A percentile compares a stretch with the other conserved stretches of the same genome.
Conservation (phyloP, 2,797 vertebrate species). For the Oreochromis grahami region DNA sequence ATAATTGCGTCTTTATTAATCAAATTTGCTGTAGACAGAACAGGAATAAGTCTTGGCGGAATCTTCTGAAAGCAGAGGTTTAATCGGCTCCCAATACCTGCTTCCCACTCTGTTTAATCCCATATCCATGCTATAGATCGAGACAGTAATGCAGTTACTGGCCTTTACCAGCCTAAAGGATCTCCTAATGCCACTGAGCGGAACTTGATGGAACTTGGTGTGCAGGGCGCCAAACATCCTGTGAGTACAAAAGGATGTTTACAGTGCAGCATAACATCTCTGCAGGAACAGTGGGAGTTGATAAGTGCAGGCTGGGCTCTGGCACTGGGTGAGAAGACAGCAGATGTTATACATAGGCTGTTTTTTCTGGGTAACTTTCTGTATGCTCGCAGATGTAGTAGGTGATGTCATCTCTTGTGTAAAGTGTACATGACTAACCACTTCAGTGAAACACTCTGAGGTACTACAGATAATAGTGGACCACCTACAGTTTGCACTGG, state of each 20-base stretch:
- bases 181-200: conserved; percentile 32
- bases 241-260: conserved; percentile 62
- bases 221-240: conserved; percentile 51
- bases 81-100: not conserved
- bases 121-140: not conserved
- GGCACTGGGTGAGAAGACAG: conserved; percentile 9
- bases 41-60: not conserved
- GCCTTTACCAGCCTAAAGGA: conserved; percentile 22
- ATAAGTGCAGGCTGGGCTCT: conserved; percentile 31
- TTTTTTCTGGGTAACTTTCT: conserved; percentile 12
- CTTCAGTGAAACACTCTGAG: conserved; percentile 34
- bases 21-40: not conserved
- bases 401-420: conserved; percentile 46
- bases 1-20: fast-evolving
- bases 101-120: not conserved
- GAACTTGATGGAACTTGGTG: conserved; percentile 20
- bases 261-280: conserved; percentile 24
- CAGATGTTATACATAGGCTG: conserved; percentile 37
- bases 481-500: conserved; percentile 31
- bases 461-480: conserved; percentile 37
- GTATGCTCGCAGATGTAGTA: not conserved
- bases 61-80: not conserved
- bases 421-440: conserved; percentile 50
- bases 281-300: conserved; percentile 17
- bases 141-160: conserved; percentile 1